phyloP scores from a whole-genome alignment of 2,888 invertebrate species.

The Caenorhabditis auriculariae region DNA sequence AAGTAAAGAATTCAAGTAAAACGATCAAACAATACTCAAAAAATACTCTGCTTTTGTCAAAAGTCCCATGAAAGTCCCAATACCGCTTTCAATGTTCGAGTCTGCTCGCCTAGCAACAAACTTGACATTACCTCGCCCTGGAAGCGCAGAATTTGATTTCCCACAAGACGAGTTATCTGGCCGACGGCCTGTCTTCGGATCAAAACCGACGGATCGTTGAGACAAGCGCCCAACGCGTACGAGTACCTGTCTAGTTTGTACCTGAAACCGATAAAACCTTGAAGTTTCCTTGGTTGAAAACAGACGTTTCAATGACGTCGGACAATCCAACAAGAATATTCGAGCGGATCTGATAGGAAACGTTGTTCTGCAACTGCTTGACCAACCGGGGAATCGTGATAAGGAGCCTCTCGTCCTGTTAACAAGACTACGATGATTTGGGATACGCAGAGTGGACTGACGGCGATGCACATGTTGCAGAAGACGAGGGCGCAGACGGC shows the following conservation, averaged over 20 bases:
- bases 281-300: background rate
- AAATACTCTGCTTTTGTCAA: too few relatives aligned
- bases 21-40: too few relatives aligned
- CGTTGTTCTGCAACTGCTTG: conserved; percentile 18
- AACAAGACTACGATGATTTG: conserved; percentile 1
- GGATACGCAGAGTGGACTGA: background rate
- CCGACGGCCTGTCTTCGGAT: conserved; percentile 26
- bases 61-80: too few relatives aligned
- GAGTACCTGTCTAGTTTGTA: conserved; percentile 22
- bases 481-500: conserved; percentile 14
- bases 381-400: conserved; percentile 21
- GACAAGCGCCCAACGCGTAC: conserved; percentile 12
- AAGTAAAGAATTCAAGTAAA: too few relatives aligned
- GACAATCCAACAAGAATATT: conserved; percentile 19
- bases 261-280: conserved; percentile 2
- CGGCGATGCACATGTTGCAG: conserved; percentile 21
- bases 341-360: conserved; percentile 20
- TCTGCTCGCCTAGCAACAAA: too few relatives aligned
- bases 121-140: conserved; percentile 12
- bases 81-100: too few relatives aligned
- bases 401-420: conserved; percentile 13
- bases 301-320: conserved; percentile 15
- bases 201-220: conserved; percentile 25
- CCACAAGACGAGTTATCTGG: conserved; percentile 22
- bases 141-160: conserved; percentile 18